Evolutionary conservation across 2,113 vertebrate species (phyloP).

Genomic region (Harpagus bidentatus): DNA sequence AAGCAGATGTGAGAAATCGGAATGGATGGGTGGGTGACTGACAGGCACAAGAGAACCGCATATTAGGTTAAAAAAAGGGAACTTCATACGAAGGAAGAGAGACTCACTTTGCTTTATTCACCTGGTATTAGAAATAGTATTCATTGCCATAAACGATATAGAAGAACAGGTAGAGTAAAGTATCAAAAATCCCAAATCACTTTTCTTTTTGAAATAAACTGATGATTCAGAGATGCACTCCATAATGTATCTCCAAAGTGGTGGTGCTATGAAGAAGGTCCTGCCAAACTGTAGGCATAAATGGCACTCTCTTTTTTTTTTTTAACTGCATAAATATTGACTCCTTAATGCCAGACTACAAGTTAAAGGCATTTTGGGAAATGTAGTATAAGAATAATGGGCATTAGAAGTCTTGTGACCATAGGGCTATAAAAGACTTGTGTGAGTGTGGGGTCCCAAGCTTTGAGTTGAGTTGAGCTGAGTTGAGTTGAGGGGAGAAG

Average conservation of each 20-base stretch:
- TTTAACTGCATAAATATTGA: background rate
- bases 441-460: fast-evolving
- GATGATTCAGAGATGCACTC: background rate
- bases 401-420: background rate
- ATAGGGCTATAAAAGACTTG: background rate
- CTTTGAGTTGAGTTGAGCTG: background rate
- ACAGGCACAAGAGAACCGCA: background rate
- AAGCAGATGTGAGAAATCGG: background rate
- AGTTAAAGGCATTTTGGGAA: background rate
- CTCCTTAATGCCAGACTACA: background rate
- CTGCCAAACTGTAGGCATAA: background rate
- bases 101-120: background rate
- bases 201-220: background rate
- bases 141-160: background rate
- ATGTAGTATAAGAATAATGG: background rate
- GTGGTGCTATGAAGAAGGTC: background rate
- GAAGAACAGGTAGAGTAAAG: background rate
- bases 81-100: background rate
- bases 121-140: background rate
- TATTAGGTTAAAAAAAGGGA: background rate
- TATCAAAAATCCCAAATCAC: background rate
- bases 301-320: background rate
- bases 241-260: background rate
- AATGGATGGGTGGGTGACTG: background rate
- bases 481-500: background rate